Conservation (phyloP, 2,888 invertebrate genomes). For the Romanomermis culicivorax region DNA sequence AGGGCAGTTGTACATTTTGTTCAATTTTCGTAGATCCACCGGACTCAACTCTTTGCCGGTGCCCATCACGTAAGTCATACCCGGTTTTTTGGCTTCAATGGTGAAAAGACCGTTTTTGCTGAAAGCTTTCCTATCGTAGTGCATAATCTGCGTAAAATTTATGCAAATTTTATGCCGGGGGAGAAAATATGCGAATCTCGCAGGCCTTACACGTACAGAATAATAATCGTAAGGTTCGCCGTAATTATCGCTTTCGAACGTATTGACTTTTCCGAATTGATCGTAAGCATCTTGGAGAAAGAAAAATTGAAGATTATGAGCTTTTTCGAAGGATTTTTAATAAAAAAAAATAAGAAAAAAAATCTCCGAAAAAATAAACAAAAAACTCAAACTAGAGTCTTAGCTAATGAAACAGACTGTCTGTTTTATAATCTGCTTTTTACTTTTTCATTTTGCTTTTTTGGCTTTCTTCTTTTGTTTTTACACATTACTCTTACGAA, state of each 20-base stretch:
- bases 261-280: slow-evolving; percentile 27
- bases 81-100: slow-evolving; percentile 14
- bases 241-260: slow-evolving; percentile 25
- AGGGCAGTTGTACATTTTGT: slow-evolving; percentile 24
- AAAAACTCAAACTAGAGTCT: too few species aligned
- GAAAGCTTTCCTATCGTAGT: slow-evolving; percentile 26
- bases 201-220: too few species aligned
- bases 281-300: slow-evolving; percentile 24
- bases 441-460: too few species aligned
- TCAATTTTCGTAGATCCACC: slow-evolving; percentile 25
- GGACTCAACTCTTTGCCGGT: slow-evolving; percentile 22
- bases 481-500: too few species aligned
- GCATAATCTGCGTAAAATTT: slow-evolving; percentile 20
- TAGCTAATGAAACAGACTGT: too few species aligned
- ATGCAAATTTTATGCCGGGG: too few species aligned
- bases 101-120: slow-evolving; percentile 28
- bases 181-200: too few species aligned
- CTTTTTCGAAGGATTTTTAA: neutral
- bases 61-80: slow-evolving; percentile 26
- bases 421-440: too few species aligned
- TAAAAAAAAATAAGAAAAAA: too few species aligned
- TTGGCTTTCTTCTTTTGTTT: too few species aligned
- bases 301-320: neutral
- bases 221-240: slow-evolving; percentile 15
- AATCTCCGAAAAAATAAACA: too few species aligned